phyloP scores from a whole-genome alignment of 2,888 invertebrate species.

The Acanthopleura granulata region DNA sequence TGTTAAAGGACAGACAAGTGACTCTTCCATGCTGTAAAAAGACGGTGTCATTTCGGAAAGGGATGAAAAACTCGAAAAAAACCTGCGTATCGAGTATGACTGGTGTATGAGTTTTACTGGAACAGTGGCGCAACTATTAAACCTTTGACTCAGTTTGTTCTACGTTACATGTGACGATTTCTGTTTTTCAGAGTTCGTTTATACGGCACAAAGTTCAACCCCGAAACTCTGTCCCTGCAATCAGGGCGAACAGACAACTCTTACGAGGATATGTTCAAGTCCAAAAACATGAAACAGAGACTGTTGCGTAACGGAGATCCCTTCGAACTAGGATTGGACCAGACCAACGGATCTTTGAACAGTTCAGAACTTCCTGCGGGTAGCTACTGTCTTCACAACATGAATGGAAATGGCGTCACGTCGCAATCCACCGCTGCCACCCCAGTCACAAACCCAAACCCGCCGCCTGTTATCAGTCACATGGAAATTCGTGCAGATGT shows the following conservation, averaged over 20 bases:
- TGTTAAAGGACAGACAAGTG: too few species aligned
- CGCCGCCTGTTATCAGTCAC: not conserved
- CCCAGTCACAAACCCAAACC: too few species aligned
- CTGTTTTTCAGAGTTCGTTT: constrained; percentile 1
- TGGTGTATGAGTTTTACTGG: too few species aligned
- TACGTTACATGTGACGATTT: not conserved
- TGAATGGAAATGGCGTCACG: not conserved
- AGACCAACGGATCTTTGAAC: not conserved
- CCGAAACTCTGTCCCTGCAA: not conserved
- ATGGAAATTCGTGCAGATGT: not conserved
- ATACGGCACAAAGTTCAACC: constrained; percentile 16
- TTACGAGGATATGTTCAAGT: not conserved
- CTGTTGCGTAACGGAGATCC: not conserved
- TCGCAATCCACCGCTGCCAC: too few species aligned
- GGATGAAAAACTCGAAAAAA: too few species aligned
- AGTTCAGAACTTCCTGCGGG: not conserved
- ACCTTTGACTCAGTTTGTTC: too few species aligned
- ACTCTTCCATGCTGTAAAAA: too few species aligned
- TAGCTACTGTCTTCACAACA: constrained; percentile 5
- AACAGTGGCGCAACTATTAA: too few species aligned
- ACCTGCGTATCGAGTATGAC: too few species aligned
- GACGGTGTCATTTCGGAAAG: too few species aligned
- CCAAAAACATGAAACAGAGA: constrained; percentile 13
- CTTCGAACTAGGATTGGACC: not conserved
- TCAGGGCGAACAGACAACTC: constrained; percentile 7